phyloP scores from a whole-genome alignment of 2,888 invertebrate species.

The Parochlus steinenii region DNA sequence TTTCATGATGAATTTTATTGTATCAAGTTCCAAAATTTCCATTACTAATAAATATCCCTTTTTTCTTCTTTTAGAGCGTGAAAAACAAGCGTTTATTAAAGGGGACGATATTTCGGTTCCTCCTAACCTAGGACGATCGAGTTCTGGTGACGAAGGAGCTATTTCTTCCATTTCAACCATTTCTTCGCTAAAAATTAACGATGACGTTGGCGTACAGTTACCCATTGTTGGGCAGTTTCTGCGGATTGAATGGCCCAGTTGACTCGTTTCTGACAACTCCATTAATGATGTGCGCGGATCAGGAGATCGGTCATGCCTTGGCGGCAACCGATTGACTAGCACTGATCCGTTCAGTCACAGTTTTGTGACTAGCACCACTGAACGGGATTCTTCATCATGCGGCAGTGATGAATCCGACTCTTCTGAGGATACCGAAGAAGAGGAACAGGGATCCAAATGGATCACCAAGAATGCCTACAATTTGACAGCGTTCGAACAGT shows the following conservation, averaged over 20 bases:
- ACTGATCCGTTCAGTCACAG: conserved; percentile 18
- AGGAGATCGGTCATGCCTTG: conserved; percentile 10
- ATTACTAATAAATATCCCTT: no score
- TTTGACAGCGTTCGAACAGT: conserved; percentile 31
- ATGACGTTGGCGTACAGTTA: conserved; percentile 35
- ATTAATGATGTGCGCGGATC: conserved; percentile 22
- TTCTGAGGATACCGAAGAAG: conserved; percentile 5
- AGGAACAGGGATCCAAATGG: conserved; percentile 13
- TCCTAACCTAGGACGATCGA: conserved; percentile 36
- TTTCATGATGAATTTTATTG: no score
- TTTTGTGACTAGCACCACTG: conserved; percentile 8
- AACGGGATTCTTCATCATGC: conserved; percentile 10
- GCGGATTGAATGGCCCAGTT: conserved; percentile 95
- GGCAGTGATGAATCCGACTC: conserved; percentile 16
- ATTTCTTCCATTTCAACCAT: conserved; percentile 18
- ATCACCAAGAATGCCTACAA: conserved; percentile 24
- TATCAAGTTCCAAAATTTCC: no score
- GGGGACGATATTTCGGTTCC: conserved; percentile 45
- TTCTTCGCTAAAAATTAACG: conserved; percentile 4
- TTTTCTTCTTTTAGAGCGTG: conserved; percentile 44
- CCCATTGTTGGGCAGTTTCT: conserved; percentile 79
- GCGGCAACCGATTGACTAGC: conserved; percentile 17
- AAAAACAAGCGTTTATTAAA: conserved; percentile 47
- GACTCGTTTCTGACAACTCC: conserved; percentile 60
- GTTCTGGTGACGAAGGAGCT: conserved; percentile 38